Evolutionary conservation across 2,113 vertebrate genomes (phyloP).

Genomic region (Pyxicephalus adspersus): DNA sequence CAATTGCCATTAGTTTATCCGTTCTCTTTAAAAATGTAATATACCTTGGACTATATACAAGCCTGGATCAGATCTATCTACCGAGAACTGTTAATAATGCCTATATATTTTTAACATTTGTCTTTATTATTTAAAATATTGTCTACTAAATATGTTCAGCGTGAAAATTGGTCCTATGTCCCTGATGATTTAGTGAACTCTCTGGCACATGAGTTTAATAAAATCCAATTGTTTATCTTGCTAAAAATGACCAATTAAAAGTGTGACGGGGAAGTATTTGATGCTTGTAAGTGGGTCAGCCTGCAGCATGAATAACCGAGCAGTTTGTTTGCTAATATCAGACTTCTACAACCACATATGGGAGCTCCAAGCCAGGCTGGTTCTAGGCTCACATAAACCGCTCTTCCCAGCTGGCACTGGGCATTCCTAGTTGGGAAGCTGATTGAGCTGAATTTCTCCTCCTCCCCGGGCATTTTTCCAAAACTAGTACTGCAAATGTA

Average conservation of each 20-base stretch:
- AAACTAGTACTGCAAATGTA: not conserved
- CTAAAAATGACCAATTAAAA: not conserved
- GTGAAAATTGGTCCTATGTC: too few relatives aligned
- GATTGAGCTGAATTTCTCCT: not conserved
- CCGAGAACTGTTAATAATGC: too few relatives aligned
- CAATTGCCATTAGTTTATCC: too few relatives aligned
- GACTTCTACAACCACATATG: not conserved
- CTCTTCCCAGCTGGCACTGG: constrained; percentile 28
- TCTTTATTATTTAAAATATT: too few relatives aligned
- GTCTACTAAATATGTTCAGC: too few relatives aligned
- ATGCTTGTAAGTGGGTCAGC: constrained; percentile 3
- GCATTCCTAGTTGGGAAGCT: constrained; percentile 1
- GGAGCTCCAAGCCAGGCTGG: constrained; percentile 15
- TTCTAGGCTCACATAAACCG: constrained; percentile 12
- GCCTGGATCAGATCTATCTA: too few relatives aligned
- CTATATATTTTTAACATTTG: too few relatives aligned
- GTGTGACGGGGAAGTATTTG: not conserved
- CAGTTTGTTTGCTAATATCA: constrained; percentile 35
- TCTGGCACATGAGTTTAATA: not conserved
- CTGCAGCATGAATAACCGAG: constrained; percentile 9
- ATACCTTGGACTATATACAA: too few relatives aligned
- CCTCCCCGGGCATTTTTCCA: not conserved
- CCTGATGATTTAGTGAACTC: not conserved
- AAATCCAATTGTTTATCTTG: not conserved
- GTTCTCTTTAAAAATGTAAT: too few relatives aligned